Evolutionary conservation across 30 jellyfish, hydroid and myxozoan genomes (phyloP).

Genomic region (Aurelia aurita complex sp. Pacific): DNA sequence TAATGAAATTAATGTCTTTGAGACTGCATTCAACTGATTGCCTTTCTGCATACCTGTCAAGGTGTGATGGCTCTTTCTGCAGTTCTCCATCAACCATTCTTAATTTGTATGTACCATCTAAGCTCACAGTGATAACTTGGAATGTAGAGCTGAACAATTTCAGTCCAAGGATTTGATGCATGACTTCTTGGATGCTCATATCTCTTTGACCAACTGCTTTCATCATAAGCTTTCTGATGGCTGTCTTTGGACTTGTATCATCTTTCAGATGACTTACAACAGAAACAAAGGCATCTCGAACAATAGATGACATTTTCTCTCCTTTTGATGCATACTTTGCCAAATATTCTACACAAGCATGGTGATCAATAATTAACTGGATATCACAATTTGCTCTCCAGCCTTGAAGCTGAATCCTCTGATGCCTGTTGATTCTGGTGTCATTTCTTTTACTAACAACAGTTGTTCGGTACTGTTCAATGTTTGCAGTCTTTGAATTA

Average conservation of each 20-base stretch:
- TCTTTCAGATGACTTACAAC: not conserved
- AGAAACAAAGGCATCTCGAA: constrained; percentile 29
- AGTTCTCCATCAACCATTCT: not conserved
- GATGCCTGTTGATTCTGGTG: constrained; percentile 42
- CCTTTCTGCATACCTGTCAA: not conserved
- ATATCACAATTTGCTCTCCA: constrained; percentile 65
- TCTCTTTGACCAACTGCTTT: constrained; percentile 19
- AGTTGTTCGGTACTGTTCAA: constrained; percentile 2
- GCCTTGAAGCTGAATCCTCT: constrained; percentile 24
- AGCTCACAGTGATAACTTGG: constrained; percentile 3
- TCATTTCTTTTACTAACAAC: constrained; percentile 31
- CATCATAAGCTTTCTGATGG: not conserved
- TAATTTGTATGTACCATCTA: constrained; percentile 12
- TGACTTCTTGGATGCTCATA: constrained; percentile 3
- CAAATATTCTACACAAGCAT: constrained; percentile 42
- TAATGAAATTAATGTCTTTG: not conserved
- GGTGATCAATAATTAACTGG: constrained; percentile 3
- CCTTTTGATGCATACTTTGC: constrained; percentile 67
- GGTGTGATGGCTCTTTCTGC: constrained; percentile 1
- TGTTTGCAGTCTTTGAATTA: not conserved
- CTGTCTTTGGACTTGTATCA: not conserved
- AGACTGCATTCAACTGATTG: not conserved
- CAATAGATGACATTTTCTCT: constrained; percentile 14
- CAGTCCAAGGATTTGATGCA: constrained; percentile 25
- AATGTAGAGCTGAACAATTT: constrained; percentile 34